Conservation (phyloP, 1,140 invertebrate genomes). For the Macrobrachium rosenbergii region DNA sequence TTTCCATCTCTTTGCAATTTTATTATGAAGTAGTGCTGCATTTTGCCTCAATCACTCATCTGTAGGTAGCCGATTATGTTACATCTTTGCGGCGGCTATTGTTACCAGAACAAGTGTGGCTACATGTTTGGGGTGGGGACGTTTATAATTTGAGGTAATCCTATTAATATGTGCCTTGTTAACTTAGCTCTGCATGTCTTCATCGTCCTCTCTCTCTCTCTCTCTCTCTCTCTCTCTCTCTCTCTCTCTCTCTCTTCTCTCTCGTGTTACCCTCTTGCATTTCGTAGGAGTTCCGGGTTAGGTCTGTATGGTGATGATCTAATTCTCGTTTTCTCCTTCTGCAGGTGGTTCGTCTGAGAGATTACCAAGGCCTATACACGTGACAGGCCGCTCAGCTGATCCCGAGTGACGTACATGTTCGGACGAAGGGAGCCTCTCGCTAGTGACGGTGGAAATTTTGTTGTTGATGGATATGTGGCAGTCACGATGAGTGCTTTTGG, state of each 20-base stretch:
- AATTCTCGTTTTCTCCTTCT: background rate
- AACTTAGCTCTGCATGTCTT: too few relatives aligned
- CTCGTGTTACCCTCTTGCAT: background rate
- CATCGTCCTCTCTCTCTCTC: conserved; percentile 7
- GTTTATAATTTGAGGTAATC: background rate
- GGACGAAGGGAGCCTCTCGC: background rate
- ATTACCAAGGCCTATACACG: background rate
- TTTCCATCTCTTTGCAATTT: background rate
- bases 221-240: conserved; percentile 18
- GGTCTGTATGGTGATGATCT: background rate
- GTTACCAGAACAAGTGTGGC: background rate
- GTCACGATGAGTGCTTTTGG: background rate
- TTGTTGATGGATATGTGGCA: background rate
- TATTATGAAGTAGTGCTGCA: background rate
- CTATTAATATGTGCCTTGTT: background rate
- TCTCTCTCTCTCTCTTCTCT: background rate
- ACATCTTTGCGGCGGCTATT: background rate
- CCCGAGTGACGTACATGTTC: too few relatives aligned
- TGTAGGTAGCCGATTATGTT: too few relatives aligned
- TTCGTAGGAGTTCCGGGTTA: background rate
- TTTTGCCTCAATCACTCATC: background rate
- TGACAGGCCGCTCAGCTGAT: too few relatives aligned
- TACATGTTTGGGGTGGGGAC: background rate
- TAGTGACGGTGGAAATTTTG: too few relatives aligned
- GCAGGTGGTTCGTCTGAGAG: background rate